phyloP scores from a whole-genome alignment of 2,797 vertebrate genomes.

The Eleutherodactylus coqui region DNA sequence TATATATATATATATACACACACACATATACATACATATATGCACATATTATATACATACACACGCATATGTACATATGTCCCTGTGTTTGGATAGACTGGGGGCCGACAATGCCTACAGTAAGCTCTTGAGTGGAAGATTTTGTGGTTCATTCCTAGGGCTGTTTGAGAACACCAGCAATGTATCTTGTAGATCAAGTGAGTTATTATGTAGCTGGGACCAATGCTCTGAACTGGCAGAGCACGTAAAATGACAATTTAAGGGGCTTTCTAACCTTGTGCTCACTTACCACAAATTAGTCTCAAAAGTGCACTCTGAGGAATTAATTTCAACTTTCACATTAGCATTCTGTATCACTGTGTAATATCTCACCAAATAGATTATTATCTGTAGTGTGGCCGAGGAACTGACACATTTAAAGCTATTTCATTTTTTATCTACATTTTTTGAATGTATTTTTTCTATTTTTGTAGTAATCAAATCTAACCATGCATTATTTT shows the following conservation, averaged over 20 bases:
- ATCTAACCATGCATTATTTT: background rate
- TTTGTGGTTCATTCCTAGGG: background rate
- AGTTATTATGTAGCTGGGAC: slow-evolving; percentile 48
- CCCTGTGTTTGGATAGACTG: background rate
- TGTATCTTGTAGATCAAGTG: slow-evolving; percentile 8
- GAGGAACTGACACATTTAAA: slow-evolving; percentile 12
- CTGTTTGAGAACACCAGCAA: background rate
- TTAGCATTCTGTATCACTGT: slow-evolving; percentile 43
- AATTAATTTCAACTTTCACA: slow-evolving; percentile 50
- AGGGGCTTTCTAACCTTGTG: slow-evolving; percentile 57
- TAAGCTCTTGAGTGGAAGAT: background rate
- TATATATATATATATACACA: no score
- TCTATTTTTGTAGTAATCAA: background rate
- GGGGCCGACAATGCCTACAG: background rate
- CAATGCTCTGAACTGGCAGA: slow-evolving; percentile 48
- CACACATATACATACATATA: no score
- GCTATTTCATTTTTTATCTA: background rate
- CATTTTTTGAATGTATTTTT: background rate
- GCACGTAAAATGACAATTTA: slow-evolving; percentile 53
- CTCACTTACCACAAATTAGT: slow-evolving; percentile 57
- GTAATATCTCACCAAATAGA: slow-evolving; percentile 47
- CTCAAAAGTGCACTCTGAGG: slow-evolving; percentile 54
- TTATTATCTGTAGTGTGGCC: slow-evolving; percentile 10
- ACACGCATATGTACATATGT: no score
- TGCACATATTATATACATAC: no score